Evolutionary conservation across 2,888 invertebrate species (phyloP).

Genomic region (Eugnorisma glareosa): DNA sequence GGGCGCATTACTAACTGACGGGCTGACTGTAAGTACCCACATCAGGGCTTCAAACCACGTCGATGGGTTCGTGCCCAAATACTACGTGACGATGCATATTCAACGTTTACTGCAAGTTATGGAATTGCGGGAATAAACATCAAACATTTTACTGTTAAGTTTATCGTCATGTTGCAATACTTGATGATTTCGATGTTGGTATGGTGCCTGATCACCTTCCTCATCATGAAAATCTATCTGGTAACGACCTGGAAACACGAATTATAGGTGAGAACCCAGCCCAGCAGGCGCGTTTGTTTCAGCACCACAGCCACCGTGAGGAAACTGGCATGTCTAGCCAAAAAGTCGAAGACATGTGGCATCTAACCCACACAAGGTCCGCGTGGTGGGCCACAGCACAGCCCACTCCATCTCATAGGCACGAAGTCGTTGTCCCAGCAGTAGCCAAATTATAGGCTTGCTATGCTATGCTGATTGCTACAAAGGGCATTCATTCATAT

Average conservation of each 20-base stretch:
- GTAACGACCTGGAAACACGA: background rate
- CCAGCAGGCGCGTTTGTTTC: background rate
- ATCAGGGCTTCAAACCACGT: slow-evolving; percentile 49
- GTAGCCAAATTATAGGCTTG: background rate
- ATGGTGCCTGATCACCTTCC: no score
- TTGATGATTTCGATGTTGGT: background rate
- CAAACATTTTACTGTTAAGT: slow-evolving; percentile 1
- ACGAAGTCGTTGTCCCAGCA: background rate
- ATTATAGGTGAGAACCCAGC: background rate
- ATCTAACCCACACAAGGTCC: background rate
- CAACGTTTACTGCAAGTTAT: slow-evolving; percentile 23
- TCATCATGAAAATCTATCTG: background rate
- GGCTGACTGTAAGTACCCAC: background rate
- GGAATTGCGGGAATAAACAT: slow-evolving; percentile 6
- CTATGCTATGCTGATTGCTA: background rate
- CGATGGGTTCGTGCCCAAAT: slow-evolving; percentile 47
- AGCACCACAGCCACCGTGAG: background rate
- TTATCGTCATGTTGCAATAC: background rate
- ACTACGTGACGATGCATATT: slow-evolving; percentile 57
- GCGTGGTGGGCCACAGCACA: background rate
- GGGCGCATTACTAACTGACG: slow-evolving; percentile 6
- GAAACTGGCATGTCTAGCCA: background rate
- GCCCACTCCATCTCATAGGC: background rate
- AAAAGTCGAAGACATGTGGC: background rate
- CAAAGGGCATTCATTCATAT: background rate